Evolutionary conservation across 2,797 vertebrate species (phyloP).

Genomic region (Rhinichthys osculus): DNA sequence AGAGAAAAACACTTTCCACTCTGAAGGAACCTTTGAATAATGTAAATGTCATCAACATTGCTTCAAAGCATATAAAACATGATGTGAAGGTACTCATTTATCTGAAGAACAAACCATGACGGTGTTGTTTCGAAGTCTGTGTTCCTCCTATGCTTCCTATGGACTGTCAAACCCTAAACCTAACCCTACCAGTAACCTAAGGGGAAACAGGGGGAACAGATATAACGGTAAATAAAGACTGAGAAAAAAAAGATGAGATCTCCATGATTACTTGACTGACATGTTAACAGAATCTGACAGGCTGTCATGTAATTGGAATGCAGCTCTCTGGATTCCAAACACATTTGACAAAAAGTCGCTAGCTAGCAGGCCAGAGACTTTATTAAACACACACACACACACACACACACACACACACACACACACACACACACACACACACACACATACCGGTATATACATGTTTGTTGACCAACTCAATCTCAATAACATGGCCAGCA

Average conservation of each 20-base stretch:
- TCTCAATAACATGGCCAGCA: neutral
- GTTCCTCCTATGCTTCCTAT: too few relatives aligned
- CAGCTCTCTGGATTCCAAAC: slow-evolving; percentile 11
- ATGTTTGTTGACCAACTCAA: neutral
- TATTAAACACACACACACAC: neutral
- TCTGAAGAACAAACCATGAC: neutral
- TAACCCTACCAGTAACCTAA: neutral
- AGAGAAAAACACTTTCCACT: neutral
- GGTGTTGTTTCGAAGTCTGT: neutral
- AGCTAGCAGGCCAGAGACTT: neutral
- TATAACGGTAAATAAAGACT: neutral
- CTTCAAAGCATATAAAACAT: neutral
- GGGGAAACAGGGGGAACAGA: neutral
- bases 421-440: neutral
- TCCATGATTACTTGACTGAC: neutral
- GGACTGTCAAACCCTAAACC: neutral
- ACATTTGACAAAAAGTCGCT: neutral
- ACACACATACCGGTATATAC: too few relatives aligned
- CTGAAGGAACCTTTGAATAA: neutral
- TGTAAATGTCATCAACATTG: neutral
- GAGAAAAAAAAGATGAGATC: neutral
- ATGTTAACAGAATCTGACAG: neutral
- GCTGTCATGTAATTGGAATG: slow-evolving; percentile 4
- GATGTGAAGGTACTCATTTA: neutral
- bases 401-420: too few relatives aligned